Conservation (phyloP, 1,140 invertebrate genomes). For the Ctenoplectra terminalis region DNA sequence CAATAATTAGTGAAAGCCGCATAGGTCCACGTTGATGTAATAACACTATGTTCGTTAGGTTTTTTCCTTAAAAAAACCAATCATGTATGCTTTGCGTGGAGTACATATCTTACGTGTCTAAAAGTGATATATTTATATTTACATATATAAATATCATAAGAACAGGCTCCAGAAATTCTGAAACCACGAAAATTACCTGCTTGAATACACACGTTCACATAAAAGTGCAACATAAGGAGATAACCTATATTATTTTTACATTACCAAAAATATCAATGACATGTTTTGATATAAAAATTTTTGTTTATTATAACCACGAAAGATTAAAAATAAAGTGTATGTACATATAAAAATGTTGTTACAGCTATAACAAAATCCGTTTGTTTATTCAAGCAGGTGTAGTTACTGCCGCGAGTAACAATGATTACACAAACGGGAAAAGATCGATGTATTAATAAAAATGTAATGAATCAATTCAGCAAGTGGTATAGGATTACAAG, state of each 20-base stretch:
- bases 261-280: conserved; percentile 13
- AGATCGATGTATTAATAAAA: conserved; percentile 60
- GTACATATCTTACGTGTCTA: conserved; percentile 41
- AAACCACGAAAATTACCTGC: conserved; percentile 27
- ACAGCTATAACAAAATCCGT: conserved; percentile 14
- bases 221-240: conserved; percentile 14
- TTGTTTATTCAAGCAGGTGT: conserved; percentile 56
- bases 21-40: conserved; percentile 24
- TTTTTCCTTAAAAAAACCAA: conserved; percentile 9
- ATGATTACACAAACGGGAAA: conserved; percentile 45
- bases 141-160: conserved; percentile 46
- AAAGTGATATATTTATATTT: conserved; percentile 56
- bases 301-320: conserved; percentile 23
- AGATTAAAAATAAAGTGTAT: conserved; percentile 44
- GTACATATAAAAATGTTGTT: conserved; percentile 38
- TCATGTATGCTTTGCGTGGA: conserved; percentile 24
- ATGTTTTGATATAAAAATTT: conserved; percentile 23
- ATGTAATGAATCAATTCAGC: conserved; percentile 48
- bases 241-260: not conserved
- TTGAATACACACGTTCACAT: conserved; percentile 35
- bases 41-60: conserved; percentile 34
- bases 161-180: conserved; percentile 36
- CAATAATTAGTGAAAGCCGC: conserved; percentile 30
- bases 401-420: conserved; percentile 46
- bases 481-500: conserved; percentile 49